Evolutionary conservation across 2,113 vertebrate genomes (phyloP), one percentile per base, ranked within the genome.

Genomic region (Vulpes vulpes): DNA sequence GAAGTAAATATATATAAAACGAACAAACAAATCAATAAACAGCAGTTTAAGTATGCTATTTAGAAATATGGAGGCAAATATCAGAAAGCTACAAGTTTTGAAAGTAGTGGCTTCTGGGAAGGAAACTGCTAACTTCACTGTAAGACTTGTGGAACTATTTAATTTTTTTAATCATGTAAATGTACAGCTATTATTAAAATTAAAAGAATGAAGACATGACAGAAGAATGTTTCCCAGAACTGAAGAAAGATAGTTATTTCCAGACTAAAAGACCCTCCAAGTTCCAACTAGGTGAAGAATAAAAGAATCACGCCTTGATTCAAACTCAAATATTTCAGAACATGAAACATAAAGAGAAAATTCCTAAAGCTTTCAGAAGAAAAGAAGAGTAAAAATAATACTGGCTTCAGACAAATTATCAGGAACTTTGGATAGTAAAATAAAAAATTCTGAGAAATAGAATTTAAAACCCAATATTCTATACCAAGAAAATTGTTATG

Each of bases 321-420:
- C 25, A 51, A 51, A 88, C 32, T 88, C 20, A 76, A 64, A 69
- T 80, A 81, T 76, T 81, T 95, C 30, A 94, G 88, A 67, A 89
- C 30, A 83, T 84, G n/a, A 79, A 23, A 95, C 59, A 85, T 38
- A 82, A 82, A 92, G 38, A 94, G 32, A 78, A 96, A 96, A 79
- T 87, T 87, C 51, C 32, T 83, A 79, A 87, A 62, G 60, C 35
- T 89, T 91, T 8, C 15, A 80, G 27, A 74, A 74, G 51, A 67
- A 27, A 93, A 87, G 83, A 81, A 89, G 60, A 92, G 49, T 25
- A 94, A 96, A 85, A 95, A 65, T 67, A 92, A 87, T 81, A 59
- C 51, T 55, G 30, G 57, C 30, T 57, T 95, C 22, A 74, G 62
- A 88, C 11, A 80, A 89, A 84, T 87, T 51, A 85, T 43, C 69